A percentile compares a stretch with the other conserved stretches of the same genome.
phyloP scores from a whole-genome alignment of 2,888 invertebrate species.

The Diplazon laetatorius region DNA sequence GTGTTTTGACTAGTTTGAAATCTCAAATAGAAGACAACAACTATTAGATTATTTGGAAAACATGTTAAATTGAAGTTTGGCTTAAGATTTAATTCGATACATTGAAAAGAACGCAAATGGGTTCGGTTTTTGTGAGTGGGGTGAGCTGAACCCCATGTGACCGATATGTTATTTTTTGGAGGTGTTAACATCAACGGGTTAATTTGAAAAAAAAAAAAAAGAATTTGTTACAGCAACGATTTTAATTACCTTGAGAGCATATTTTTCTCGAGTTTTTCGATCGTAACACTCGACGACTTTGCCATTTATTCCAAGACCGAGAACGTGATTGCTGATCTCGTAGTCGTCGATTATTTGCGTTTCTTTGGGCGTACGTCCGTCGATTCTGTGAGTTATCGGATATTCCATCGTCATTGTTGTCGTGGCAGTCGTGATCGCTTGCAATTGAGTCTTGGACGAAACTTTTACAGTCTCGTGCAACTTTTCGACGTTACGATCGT shows the following conservation, averaged over 20 bases:
- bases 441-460: conserved; percentile 35
- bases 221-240: conserved; percentile 2
- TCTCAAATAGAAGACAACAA: too few species aligned
- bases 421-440: conserved; percentile 5
- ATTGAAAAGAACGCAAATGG: too few species aligned
- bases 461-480: conserved; percentile 58
- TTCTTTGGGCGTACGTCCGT: conserved; percentile 86
- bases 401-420: conserved; percentile 71
- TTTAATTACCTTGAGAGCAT: conserved; percentile 92
- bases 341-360: conserved; percentile 95
- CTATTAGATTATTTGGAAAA: too few species aligned
- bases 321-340: conserved; percentile 94
- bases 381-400: conserved; percentile 72
- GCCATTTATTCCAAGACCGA: conserved; percentile 98
- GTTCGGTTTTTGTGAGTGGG: too few species aligned
- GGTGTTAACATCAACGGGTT: too few species aligned
- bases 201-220: too few species aligned
- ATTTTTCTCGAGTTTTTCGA: conserved; percentile 90
- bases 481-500: conserved; percentile 50
- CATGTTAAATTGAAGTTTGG: too few species aligned
- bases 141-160: too few species aligned
- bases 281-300: conserved; percentile 98
- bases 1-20: too few species aligned
- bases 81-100: too few species aligned
- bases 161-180: too few species aligned